Evolutionary conservation across 2,888 invertebrate genomes (phyloP), one percentile per base, ranked within the genome.

Genomic region (Metacarcinus magister): DNA sequence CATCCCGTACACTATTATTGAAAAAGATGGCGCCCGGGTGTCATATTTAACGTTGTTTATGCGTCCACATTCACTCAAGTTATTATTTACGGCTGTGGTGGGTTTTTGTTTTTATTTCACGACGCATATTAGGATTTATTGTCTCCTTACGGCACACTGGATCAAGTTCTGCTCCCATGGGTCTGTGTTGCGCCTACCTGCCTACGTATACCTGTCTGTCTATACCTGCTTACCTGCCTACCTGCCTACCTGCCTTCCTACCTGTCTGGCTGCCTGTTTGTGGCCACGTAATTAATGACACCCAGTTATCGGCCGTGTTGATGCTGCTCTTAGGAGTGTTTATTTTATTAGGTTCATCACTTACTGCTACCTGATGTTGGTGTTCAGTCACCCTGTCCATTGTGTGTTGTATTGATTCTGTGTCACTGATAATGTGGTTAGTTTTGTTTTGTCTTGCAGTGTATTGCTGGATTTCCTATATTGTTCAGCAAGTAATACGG

Each of bases 71-170:
- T 87, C 19, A 39, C 39, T 87, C 10, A 16, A 19, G 39, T 32
- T 32, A 39, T 87, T 87, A 87, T 87, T 39, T 32, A 87, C 87
- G 87, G 87, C 39, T 10, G 32, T 32, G 87, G 10, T 39, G 32
- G 39, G 87, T 39, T 87, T 39, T 32, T 87, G 39, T 87, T 23
- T 87, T 39, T 32, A 87, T 87, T 87, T 87, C 87, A 87, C 39
- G 32, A 10, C 87, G 19, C 87, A 87, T 32, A 87, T 87, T 87
- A 19, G 87, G 39, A 87, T 87, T 87, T 87, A 87, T 87, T 87
- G 39, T 7, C 13, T 39, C 39, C 16, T 32, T 32, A 5, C 39
- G 87, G 87, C 39, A 1, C 87, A 8, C 13, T 87, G 39, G n/a
- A 13, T 13, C 39, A 32, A 87, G 39, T 87, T 87, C 10, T 39